Base-by-base conservation (phyloP, 2,797 vertebrate species). In the Cynopterus sphinx region DNA sequence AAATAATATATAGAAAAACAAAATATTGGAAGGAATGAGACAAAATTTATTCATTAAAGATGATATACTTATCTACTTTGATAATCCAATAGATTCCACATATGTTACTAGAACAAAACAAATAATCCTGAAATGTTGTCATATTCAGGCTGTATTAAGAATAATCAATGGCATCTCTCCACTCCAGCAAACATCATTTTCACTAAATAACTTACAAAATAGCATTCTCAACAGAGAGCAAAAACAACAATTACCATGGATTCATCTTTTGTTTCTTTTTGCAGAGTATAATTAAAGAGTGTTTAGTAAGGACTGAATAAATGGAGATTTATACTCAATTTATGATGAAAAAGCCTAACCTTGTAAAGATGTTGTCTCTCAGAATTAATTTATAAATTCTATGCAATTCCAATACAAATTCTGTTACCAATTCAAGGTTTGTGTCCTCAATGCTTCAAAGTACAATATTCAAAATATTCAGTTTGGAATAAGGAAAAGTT, bases 301-400 rank as follows among this genome's bases (percentile, higher is more conserved):
- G 2, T 53, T 87, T 65, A 71, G 21, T 51, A 71, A 95, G n/a
- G 22, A 24, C 15, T 81, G 28, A 91, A 87, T 39, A 95, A 83
- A 70, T 65, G 31, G 22, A 92, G 28, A 73, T 65, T 75, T 84
- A 75, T 90, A 39, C 51, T 81, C 49, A 10, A 94, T 85, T 96
- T 84, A 68, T 53, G 75, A 85, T 81, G 7, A 7, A 78, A 46
- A 75, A 49, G 59, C 46, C n/a, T 94, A 85, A 87, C 16, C 28
- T 46, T 91, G 4, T 97, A 75, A 84, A 71, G 74, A 65, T 39
- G 71, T 49, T 82, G 17, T 86, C 36, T 79, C 19, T 65, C 17
- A 28, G 31, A 86, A 82, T 92, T 93, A 41, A n/a, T 83, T 92
- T 90, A 82, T 39, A 78, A 75, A 89, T 87, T 87, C n/a, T 67